Conservation (phyloP, 1,140 invertebrate genomes). For the Daktulosphaira vitifoliae region DNA sequence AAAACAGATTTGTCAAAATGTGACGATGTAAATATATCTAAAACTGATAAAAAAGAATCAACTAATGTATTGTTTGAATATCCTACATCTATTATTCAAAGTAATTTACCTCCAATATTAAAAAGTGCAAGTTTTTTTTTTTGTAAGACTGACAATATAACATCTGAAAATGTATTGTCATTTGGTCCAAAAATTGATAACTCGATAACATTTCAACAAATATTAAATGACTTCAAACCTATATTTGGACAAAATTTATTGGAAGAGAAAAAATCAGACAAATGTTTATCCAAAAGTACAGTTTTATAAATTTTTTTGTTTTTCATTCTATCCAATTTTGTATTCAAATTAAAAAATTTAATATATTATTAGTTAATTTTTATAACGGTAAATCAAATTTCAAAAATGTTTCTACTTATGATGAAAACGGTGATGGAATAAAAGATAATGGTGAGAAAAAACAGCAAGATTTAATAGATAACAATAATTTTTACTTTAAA, state of each 20-base stretch:
- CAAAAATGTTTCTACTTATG: too few species aligned
- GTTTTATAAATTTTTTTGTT: too few species aligned
- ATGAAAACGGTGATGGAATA: slow-evolving; percentile 18
- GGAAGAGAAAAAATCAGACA: too few species aligned
- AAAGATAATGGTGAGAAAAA: slow-evolving; percentile 45
- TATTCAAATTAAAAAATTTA: too few species aligned
- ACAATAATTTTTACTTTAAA: too few species aligned
- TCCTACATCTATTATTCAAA: background rate
- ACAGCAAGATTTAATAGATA: too few species aligned
- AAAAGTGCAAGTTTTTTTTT: background rate
- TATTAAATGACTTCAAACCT: background rate
- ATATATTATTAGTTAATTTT: slow-evolving; percentile 3
- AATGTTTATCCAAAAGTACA: too few species aligned
- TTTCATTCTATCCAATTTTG: too few species aligned
- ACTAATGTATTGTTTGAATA: background rate
- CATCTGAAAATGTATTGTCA: background rate
- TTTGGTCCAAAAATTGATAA: slow-evolving; percentile 12
- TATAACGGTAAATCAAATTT: too few species aligned
- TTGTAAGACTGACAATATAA: slow-evolving; percentile 24
- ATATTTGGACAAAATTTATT: too few species aligned
- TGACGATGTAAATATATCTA: too few species aligned
- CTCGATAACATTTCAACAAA: background rate
- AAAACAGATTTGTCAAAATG: too few species aligned
- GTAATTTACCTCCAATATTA: background rate
- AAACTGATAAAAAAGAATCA: background rate